Evolutionary conservation across 2,888 invertebrate species (phyloP).

Genomic region (Drosophila greeni): DNA sequence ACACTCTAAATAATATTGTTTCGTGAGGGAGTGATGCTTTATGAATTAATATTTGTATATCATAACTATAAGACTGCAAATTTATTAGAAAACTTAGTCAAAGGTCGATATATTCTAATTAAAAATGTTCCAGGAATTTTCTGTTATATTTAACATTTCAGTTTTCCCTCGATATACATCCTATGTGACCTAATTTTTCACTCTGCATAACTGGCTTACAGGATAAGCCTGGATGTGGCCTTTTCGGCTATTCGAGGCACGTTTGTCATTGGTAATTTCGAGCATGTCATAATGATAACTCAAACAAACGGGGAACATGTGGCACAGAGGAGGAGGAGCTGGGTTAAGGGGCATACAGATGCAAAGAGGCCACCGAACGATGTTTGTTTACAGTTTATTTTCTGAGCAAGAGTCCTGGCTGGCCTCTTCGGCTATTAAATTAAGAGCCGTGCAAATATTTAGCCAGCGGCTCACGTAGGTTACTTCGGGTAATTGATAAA

Average conservation of each 20-base stretch:
- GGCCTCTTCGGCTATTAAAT: conserved; percentile 50
- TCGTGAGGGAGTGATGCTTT: too few species aligned
- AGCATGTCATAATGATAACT: conserved; percentile 74
- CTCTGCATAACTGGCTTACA: conserved; percentile 2
- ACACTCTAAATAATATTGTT: too few species aligned
- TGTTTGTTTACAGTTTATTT: conserved; percentile 43
- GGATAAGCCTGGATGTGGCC: conserved; percentile 22
- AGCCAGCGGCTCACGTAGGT: conserved; percentile 42
- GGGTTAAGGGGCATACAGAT: conserved; percentile 3
- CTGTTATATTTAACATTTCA: too few species aligned
- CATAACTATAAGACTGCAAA: too few species aligned
- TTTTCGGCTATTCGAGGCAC: conserved; percentile 59
- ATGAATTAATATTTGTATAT: too few species aligned
- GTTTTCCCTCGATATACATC: neutral
- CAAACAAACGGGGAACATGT: conserved; percentile 53
- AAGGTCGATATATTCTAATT: too few species aligned
- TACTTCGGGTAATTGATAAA: conserved; percentile 42
- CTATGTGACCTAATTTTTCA: too few species aligned
- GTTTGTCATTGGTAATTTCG: conserved; percentile 74
- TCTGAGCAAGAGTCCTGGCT: conserved; percentile 25
- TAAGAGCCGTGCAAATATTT: conserved; percentile 43
- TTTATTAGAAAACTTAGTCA: too few species aligned
- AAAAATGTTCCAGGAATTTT: too few species aligned
- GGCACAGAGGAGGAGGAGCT: conserved; percentile 1
- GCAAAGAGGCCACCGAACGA: conserved; percentile 13